Percentiles rank a stretch among this genome's conserved stretches.
These are phyloP conservation scores for Aphidius gifuensis DNA, from an alignment of 1,140 invertebrate genomes.

Conservation along the genomic window DNA sequence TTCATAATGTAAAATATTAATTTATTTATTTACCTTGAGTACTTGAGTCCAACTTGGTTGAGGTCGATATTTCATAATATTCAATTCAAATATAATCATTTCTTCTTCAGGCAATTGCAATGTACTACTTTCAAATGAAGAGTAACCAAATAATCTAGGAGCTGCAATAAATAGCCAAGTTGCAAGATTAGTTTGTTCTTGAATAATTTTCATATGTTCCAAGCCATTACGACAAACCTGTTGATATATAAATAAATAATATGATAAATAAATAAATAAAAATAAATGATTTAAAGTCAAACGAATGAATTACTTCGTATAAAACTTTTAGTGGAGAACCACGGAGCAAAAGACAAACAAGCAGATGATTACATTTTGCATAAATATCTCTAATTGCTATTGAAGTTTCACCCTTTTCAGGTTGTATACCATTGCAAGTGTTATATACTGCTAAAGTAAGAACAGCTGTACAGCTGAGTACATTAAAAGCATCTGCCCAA, in stretches of 20 bases:
- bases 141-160: constrained; percentile 58
- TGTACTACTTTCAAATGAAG: constrained; percentile 18
- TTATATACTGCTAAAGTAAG: constrained; percentile 59
- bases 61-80: constrained; percentile 70
- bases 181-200: constrained; percentile 53
- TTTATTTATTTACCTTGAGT: constrained; percentile 58
- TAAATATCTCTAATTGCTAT: constrained; percentile 72
- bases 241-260: background rate
- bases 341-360: constrained; percentile 67
- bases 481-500: constrained; percentile 70
- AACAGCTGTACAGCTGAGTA: constrained; percentile 68
- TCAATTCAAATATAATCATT: constrained; percentile 65
- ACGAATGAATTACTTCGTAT: constrained; percentile 61
- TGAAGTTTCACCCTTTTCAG: constrained; percentile 61
- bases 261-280: background rate
- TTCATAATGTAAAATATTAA: background rate
- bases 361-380: constrained; percentile 72
- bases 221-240: constrained; percentile 61
- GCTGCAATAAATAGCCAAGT: constrained; percentile 67
- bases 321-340: constrained; percentile 68
- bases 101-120: constrained; percentile 54
- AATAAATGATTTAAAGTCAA: constrained; percentile 5
- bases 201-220: constrained; percentile 56
- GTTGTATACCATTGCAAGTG: constrained; percentile 29
- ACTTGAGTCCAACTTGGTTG: constrained; percentile 71